Evolutionary conservation across 2,797 vertebrate species (phyloP), one percentile per base, ranked within the genome.

Genomic region (Falco concolor): DNA sequence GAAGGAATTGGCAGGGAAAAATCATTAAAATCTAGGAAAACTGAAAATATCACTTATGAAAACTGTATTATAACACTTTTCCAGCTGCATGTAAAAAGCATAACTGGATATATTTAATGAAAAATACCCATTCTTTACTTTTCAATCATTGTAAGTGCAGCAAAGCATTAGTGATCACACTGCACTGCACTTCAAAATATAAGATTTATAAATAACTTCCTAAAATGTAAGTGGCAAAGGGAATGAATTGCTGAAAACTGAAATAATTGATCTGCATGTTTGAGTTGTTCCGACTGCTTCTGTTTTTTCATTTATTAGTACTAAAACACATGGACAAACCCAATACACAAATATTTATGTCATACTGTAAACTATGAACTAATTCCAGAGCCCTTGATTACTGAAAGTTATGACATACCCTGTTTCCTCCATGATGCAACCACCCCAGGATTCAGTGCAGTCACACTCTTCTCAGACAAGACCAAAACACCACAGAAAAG

Each of bases 401-500:
- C 69, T 73, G 57, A 61, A 44, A 86, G 22, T 53, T 85, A 88
- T 18, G 42, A 91, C 97, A 87, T 98, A 99, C 99, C 99, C 99
- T 5, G 99, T 99, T 97, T 99, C 99, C 95, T 99, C 99, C 99
- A 99, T 99, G 96, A 99, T 99, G 98, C 99, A 99, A 96, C 99
- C 99, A 50, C 97, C 98, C 99, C 99, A 99, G 53, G 98, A 98
- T 88, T 99, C 99, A 92, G 97, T 96, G 97, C 99, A 99, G 93
- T 99, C 98, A 95, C 99, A 99, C 97, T 99, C 99, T 98, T 98
- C 98, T 99, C 97, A 95, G 96, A 97, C 83, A 96, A 96, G 92
- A 63, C 74, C 95, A 56, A 81, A 86, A 95, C 67, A 87, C 68
- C 95, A 94, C 83, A 70, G 84, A 95, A 92, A 90, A 95, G 92